Base-by-base conservation (phyloP, 1,140 invertebrate genomes). In the Drosophila mauritiana region DNA sequence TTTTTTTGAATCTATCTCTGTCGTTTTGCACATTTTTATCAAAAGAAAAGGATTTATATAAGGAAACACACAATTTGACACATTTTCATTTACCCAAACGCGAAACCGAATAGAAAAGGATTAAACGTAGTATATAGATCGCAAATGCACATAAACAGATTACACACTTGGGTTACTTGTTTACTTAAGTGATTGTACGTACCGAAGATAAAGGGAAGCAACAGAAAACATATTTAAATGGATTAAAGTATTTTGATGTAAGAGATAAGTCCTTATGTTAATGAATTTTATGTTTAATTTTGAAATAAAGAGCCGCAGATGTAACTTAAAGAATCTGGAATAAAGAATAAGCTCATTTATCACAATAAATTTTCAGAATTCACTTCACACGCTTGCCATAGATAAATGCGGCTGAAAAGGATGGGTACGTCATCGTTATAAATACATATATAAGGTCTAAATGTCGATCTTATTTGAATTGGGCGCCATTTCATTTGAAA, bases 181-280 rank as follows among this genome's bases (percentile, higher is more conserved):
- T 73, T 73, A 61, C 56, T 59, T 73, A 70, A 48, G 51, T 46
- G 42, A 39, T 55, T 46, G 31, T 52, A 68, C 37, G 31, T 52
- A 68, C 37, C 64, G 64, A 65, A 64, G 58, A 61, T 40, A n/a
- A 20, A 31, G 15, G 34, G 37, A 31, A 17, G 25, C 13, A 34
- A 22, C 15, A 17, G 20, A 27, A 68, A 46, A 68, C 39, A 55
- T 54, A 55, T 54, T 69, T 59, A 61, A 74, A 64, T 63, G 72
- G 72, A 75, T 65, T 46, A 75, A 76, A 67, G 61, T 76, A 76
- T 55, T 57, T 76, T 49, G 73, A 76, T 76, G 72, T 76, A 76
- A 64, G 70, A 62, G 31, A 52, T 76, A 76, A 76, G 72, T 76
- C 73, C 48, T 51, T 67, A 52, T 75, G 73, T 76, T 73, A 73